A percentile compares a stretch with the other conserved stretches of the same genome.
These are phyloP conservation scores for Limnodromus scolopaceus DNA, from an alignment of 2,797 vertebrate genomes.

Conservation along the genomic window DNA sequence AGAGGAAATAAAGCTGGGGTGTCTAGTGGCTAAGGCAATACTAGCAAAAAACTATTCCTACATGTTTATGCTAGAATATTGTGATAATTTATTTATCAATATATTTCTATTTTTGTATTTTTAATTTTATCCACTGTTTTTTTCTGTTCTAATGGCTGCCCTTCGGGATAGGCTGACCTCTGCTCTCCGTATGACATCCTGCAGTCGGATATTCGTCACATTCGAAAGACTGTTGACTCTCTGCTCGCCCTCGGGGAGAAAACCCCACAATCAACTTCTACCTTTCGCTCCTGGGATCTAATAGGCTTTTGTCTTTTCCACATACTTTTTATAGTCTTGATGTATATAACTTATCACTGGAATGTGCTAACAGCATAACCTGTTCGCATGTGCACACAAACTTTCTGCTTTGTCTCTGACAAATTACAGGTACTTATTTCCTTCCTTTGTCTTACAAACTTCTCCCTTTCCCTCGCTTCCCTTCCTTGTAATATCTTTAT, in stretches of 20 bases:
- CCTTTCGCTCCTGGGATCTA: conserved; percentile 93
- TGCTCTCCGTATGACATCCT: conserved; percentile 96
- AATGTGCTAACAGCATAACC: conserved; percentile 87
- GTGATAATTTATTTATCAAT: conserved; percentile 68
- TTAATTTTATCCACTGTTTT: conserved; percentile 89
- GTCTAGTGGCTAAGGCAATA: conserved; percentile 23
- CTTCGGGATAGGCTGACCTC: conserved; percentile 89
- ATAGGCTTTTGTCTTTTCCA: conserved; percentile 93
- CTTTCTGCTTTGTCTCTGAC: conserved; percentile 72
- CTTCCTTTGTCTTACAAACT: conserved; percentile 62
- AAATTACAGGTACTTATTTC: conserved; percentile 70
- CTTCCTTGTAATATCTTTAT: conserved; percentile 54
- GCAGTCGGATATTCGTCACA: conserved; percentile 89
- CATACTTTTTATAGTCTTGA: conserved; percentile 90
- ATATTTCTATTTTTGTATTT: conserved; percentile 79
- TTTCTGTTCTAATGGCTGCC: conserved; percentile 86
- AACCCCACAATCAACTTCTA: conserved; percentile 85
- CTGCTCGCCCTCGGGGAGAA: conserved; percentile 88
- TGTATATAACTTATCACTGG: conserved; percentile 92
- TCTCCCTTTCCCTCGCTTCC: conserved; percentile 53
- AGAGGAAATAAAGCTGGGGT: neutral
- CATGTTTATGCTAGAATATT: conserved; percentile 68
- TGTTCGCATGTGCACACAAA: conserved; percentile 64
- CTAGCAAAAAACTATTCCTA: conserved; percentile 35
- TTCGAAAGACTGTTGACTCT: conserved; percentile 85